Base-by-base conservation (phyloP, 2,888 invertebrate genomes). In the Caenorhabditis auriculariae region DNA sequence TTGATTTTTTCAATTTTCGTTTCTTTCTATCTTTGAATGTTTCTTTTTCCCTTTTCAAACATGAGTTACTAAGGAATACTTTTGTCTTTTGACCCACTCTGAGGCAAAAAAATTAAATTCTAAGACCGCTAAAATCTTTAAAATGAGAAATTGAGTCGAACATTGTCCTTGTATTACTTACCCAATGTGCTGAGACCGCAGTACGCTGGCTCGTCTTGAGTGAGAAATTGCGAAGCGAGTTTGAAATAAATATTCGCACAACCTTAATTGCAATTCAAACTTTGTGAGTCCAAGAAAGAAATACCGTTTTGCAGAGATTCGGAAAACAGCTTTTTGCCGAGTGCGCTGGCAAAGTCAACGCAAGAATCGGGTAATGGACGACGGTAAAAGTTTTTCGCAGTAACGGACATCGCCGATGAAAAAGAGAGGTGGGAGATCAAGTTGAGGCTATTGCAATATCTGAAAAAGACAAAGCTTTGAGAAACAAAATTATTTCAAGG, bases 141-240 rank as follows among this genome's bases (percentile, higher is more conserved):
- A n/a, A n/a, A n/a, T n/a, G n/a, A n/a, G 24, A 45, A 27, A 27
- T n/a, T 27, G 23, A 27, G 23, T 15, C 23, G 47, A 26, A 51
- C 24, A 15, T 17, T 35, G 9, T 4, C 43, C 39, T n/a, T 7
- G 43, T 21, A 23, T 26, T 17, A 35, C 78, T 77, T 78, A 66
- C 83, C 82, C 15, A 84, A 72, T 2, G 83, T 82, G 23, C 83
- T 81, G 17, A 83, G 74, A n/a, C 83, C 84, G 62, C 84, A 83
- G 65, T 77, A 83, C 0, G 83, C 82, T 6, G 83, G 83, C 37
- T 83, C 83, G 54, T 83, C 83, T 58, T 83, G 83, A 0, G 84
- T 84, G 4, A 81, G 67, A 50, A 83, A 83, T 72, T 83, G 83
- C 5, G 82, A 69, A 0, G 83, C 82, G 12, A 84, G 67, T 50